Base-by-base conservation (phyloP, 2,113 vertebrate species). In the Struthio camelus region DNA sequence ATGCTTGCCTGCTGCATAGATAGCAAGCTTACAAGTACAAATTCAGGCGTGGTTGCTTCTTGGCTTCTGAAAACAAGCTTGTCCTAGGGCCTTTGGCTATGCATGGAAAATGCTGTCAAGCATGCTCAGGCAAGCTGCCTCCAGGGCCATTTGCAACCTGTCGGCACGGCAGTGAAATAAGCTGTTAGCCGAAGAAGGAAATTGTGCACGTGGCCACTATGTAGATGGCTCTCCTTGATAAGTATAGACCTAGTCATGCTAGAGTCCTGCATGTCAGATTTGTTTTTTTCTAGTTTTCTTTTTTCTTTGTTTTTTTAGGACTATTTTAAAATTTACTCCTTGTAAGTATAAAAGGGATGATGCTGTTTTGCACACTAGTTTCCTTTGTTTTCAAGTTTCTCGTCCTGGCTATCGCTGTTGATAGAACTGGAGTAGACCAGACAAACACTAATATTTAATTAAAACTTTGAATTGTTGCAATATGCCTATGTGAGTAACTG, bases 51-150 rank as follows among this genome's bases (percentile, higher is more conserved):
- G 30, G 59, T 18, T 83, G 53, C 75, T 61, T 42, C 79, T 77
- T 22, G 42, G 8, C 34, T 88, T 89, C 87, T 89, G 67, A 87
- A 83, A 96, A 91, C 36, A 7, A 73, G 62, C 62, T 72, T 62
- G 64, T 93, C 82, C 79, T 11, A n/a, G 3, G 42, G 67, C 76
- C 38, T 61, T 70, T 89, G 91, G 90, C 90, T 77, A 54, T 30
- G 66, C 72, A 50, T 54, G 54, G 91, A 72, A 38, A 44, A 48
- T 2, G 40, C 84, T 78, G 67, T 58, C 67, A 82, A 51, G 87
- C 78, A 9, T 87, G 85, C 91, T 97, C 94, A 95, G 90, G 70
- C 61, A 66, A 85, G 79, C 50, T 93, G 85, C 91, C 87, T 85
- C 71, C 79, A 12, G 87, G 87, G 71, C 75, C 40, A 9, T 69